These are phyloP conservation scores for Nymphalis urticae DNA, from an alignment of 2,888 invertebrate species.

Conservation along the genomic window DNA sequence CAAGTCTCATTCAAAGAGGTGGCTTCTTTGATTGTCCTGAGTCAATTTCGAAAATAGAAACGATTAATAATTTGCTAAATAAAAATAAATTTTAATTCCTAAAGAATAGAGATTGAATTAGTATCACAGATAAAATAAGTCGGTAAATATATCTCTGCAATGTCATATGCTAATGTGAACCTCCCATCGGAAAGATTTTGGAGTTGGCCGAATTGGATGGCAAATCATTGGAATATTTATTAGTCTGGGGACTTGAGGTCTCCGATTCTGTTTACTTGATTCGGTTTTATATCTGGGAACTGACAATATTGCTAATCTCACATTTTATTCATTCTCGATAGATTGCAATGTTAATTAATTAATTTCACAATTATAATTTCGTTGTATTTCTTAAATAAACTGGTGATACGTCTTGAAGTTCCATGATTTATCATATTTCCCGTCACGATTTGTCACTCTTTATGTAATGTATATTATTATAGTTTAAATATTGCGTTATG, in stretches of 20 bases:
- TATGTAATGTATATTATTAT: too few relatives aligned
- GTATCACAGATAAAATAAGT: constrained; percentile 14
- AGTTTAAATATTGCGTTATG: too few relatives aligned
- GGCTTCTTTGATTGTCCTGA: constrained; percentile 27
- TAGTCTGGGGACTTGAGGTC: constrained; percentile 63
- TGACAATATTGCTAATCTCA: constrained; percentile 13
- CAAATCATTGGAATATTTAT: constrained; percentile 77
- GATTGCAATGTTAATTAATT: constrained; percentile 7
- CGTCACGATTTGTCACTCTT: too few relatives aligned
- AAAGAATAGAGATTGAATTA: constrained; percentile 38
- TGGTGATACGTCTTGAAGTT: too few relatives aligned
- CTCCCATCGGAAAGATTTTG: constrained; percentile 74
- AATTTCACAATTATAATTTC: not conserved
- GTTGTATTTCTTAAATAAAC: not conserved
- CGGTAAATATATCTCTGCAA: constrained; percentile 46
- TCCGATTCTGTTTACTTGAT: constrained; percentile 47
- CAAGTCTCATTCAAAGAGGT: constrained; percentile 67
- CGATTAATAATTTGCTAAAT: not conserved
- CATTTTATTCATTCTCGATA: constrained; percentile 9
- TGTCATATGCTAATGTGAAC: constrained; percentile 67
- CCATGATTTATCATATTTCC: too few relatives aligned
- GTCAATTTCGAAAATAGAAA: constrained; percentile 19
- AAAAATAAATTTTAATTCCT: constrained; percentile 22
- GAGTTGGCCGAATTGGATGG: constrained; percentile 68
- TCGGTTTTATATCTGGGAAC: constrained; percentile 45